Evolutionary conservation across 2,888 invertebrate genomes (phyloP), one percentile per base, ranked within the genome.

Genomic region (Pseudanteris insignis): DNA sequence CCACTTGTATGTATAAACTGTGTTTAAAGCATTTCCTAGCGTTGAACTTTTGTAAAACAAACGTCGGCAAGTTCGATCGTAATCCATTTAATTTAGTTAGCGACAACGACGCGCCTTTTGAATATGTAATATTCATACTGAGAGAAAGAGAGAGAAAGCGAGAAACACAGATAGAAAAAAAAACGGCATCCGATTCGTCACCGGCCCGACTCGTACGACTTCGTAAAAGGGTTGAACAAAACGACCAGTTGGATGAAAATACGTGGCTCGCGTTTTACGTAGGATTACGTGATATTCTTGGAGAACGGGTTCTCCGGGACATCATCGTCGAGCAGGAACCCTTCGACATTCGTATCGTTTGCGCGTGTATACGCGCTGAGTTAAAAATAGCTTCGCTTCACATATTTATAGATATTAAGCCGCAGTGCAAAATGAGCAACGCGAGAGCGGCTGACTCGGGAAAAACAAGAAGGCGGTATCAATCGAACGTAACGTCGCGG

Each of bases 341-440:
- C 60, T 32, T 51, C 29, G 50, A 50, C 37, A 25, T 37, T 47
- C 43, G 29, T 37, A 36, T 41, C n/a, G n/a, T 15, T 24, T 26
- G 38, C 11, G 33, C 43, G 34, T 36, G 47, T 57, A 64, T 36
- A 66, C 63, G 63, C 59, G 47, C 46, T 41, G 54, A 57, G 71
- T 76, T 77, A 77, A 78, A 77, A 78, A 78, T 78, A 78, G 76
- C 76, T 68, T 65, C 64, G 63, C 57, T 64, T 59, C 55, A 64
- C 74, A 70, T 78, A 78, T 78, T 74, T 75, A 77, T 76, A 77
- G 73, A 48, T 48, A 60, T 46, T 44, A 44, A 30, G 40, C 34
- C 34, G 13, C 34, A 54, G 28, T 9, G 25, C 32, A n/a, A n/a
- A n/a, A 26, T n/a, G 8, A n/a, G 26, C 8, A 40, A 24, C 12